Conservation (phyloP, 2,113 vertebrate species). For the Manacus vitellinus region DNA sequence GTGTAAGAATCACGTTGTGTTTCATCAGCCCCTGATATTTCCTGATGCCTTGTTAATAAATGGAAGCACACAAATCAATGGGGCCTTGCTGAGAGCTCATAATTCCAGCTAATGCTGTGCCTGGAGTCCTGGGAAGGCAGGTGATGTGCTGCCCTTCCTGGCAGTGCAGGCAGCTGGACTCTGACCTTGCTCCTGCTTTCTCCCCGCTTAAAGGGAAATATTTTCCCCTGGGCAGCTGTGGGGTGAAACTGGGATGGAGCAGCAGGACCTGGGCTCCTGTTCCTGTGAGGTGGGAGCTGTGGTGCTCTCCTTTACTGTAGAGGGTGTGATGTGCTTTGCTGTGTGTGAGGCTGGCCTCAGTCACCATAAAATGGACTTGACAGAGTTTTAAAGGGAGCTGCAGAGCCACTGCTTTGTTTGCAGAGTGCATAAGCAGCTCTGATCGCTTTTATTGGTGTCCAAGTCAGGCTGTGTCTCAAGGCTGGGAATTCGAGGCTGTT, state of each 20-base stretch:
- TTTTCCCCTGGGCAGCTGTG: neutral
- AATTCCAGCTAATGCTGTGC: neutral
- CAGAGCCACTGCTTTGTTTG: neutral
- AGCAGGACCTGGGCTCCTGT: neutral
- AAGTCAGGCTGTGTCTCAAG: neutral
- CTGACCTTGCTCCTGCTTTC: neutral
- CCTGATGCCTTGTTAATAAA: neutral
- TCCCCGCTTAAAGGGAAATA: neutral
- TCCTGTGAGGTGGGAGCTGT: neutral
- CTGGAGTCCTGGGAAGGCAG: fast-evolving
- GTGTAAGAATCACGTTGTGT: fast-evolving
- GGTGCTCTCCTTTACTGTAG: neutral
- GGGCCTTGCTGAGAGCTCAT: neutral
- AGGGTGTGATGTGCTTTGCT: neutral
- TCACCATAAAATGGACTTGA: fast-evolving
- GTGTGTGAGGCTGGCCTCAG: neutral
- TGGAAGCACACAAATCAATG: neutral
- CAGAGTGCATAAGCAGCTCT: neutral
- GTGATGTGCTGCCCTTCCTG: neutral
- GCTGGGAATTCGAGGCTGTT: neutral
- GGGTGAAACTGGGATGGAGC: neutral
- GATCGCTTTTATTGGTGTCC: fast-evolving
- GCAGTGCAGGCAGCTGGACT: neutral
- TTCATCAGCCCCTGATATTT: neutral
- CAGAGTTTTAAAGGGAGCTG: neutral